Base-by-base conservation (phyloP, 2,888 invertebrate species). In the Galeruca laticollis region DNA sequence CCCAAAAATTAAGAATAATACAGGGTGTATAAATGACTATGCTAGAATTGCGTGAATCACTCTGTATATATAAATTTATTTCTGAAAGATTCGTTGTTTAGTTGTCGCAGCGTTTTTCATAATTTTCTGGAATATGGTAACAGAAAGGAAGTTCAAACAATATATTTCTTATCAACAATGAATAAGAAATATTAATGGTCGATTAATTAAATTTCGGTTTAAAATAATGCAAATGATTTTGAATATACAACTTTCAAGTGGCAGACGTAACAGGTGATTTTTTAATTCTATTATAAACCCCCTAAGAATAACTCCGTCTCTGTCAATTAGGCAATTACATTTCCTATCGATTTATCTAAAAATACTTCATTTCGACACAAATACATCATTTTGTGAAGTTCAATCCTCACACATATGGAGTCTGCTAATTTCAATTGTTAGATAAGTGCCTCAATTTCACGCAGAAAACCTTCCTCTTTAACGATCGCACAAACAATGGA, bases 271-370 rank as follows among this genome's bases (percentile, higher is more conserved):
- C n/a, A n/a, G n/a, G n/a, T n/a, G n/a, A n/a, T n/a, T n/a, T n/a
- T n/a, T n/a, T n/a, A 60, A n/a, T 20, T 40, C 40, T 26, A 1
- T 0, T 1, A 13, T 13, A 37, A 20, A 10, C 40, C 37, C 6
- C 21, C 33, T 15, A 13, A 18, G 10, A 40, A 15, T 40, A 21
- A 68, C 61, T 62, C 61, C 68, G 68, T 15, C 57, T 51, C 68
- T 61, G 61, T 35, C 74, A 78, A 80, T 81, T 78, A 80, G 75
- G 70, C 74, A 77, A 81, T 81, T 79, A 80, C 79, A 78, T 77
- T 74, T 68, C 73, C 68, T 64, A 82, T 82, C 81, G 81, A 82
- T 82, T 76, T 63, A 72, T 78, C 78, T 82, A 80, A 79, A 78
- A 79, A 79, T 80, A 80, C 78, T 75, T 68, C 70, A 74, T 68